A percentile compares a stretch with the other conserved stretches of the same genome.
Conservation (phyloP, 2,113 vertebrate genomes). For the Cebus imitator region DNA sequence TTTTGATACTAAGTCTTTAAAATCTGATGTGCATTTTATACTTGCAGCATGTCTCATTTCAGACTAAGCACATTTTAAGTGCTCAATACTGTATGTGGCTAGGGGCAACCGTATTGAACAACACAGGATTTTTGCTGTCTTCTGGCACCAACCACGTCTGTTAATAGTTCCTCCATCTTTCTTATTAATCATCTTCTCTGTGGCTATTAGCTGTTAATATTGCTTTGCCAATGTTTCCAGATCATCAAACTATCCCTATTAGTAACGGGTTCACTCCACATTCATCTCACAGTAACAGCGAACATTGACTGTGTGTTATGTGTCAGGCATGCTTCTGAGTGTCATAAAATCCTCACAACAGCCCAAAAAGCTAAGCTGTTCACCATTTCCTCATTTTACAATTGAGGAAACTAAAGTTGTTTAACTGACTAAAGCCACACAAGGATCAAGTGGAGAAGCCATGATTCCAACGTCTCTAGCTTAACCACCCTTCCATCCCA, state of each 20-base stretch:
- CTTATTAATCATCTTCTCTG: not conserved
- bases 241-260: not conserved
- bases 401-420: not conserved
- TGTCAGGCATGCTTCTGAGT: not conserved
- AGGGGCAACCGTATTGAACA: not conserved
- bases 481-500: not conserved
- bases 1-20: not conserved
- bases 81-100: not conserved
- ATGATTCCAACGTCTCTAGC: not conserved
- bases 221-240: slow-evolving; percentile 15
- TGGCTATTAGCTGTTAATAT: not conserved
- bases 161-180: slow-evolving; percentile 2
- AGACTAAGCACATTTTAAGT: not conserved
- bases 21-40: not conserved
- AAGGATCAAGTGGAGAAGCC: not conserved
- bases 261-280: slow-evolving; percentile 14
- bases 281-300: not conserved
- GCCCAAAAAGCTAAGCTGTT: not conserved
- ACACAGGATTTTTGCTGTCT: not conserved
- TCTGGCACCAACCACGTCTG: not conserved
- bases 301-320: not conserved
- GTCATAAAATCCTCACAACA: slow-evolving; percentile 25
- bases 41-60: not conserved
- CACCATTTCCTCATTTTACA: slow-evolving; percentile 16
- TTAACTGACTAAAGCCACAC: not conserved